A percentile compares a stretch with the other conserved stretches of the same genome.
These are phyloP conservation scores for Malacoraja senta DNA, from an alignment of 2,797 vertebrate genomes.

Conservation along the genomic window DNA sequence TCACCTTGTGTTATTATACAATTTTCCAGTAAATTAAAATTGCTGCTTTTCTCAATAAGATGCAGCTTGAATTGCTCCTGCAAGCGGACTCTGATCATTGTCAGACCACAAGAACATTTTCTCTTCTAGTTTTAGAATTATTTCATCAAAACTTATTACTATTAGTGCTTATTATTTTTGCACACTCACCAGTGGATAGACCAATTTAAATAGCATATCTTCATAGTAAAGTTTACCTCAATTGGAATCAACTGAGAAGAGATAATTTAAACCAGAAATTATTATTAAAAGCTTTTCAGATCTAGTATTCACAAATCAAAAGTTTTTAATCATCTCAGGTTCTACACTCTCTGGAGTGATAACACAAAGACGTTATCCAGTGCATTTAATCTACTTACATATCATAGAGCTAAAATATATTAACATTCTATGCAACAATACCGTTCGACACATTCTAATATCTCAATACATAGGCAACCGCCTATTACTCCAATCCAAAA, in stretches of 20 bases:
- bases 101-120: neutral
- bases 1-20: neutral
- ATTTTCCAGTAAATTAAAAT: slow-evolving; percentile 33
- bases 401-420: neutral
- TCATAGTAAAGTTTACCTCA: too few species aligned
- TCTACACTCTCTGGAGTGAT: slow-evolving; percentile 5
- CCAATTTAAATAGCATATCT: neutral
- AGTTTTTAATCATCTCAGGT: neutral
- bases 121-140: neutral
- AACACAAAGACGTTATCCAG: slow-evolving; percentile 8
- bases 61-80: neutral
- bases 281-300: neutral
- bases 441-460: neutral
- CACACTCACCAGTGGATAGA: neutral
- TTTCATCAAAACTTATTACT: neutral
- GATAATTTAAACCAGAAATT: neutral
- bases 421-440: neutral
- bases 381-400: neutral
- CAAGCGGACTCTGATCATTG: slow-evolving; percentile 19
- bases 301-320: neutral
- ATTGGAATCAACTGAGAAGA: neutral
- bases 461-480: neutral
- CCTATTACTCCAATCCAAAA: neutral
- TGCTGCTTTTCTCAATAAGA: slow-evolving; percentile 19
- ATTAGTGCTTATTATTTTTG: neutral